phyloP scores from a whole-genome alignment of 2,113 vertebrate species.

The Sylvilagus bachmani region DNA sequence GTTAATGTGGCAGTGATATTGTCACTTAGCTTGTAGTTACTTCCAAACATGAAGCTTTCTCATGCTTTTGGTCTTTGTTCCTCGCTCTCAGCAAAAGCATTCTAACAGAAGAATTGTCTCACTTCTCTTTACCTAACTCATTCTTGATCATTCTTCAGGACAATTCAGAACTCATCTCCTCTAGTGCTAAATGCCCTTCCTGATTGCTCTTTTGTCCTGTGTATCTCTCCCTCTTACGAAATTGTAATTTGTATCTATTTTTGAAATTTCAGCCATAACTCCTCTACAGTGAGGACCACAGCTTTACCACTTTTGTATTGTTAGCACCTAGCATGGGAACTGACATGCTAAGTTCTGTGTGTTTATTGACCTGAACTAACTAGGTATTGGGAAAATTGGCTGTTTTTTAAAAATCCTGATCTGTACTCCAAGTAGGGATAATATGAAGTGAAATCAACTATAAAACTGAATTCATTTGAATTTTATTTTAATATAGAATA shows the following conservation, averaged over 20 bases:
- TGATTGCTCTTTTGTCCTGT: neutral
- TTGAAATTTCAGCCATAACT: neutral
- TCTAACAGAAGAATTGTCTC: neutral
- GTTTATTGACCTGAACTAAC: neutral
- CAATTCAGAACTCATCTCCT: neutral
- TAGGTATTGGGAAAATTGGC: neutral
- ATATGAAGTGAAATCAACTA: neutral
- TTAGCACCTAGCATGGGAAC: neutral
- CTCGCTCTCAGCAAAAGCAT: neutral
- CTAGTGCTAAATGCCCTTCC: neutral
- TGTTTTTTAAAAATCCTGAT: neutral
- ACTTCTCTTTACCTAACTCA: neutral
- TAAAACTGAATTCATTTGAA: conserved; percentile 28
- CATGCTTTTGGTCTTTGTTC: neutral
- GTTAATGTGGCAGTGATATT: neutral
- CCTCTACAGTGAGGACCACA: neutral
- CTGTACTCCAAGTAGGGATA: neutral
- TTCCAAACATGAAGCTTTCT: neutral
- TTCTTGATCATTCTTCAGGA: neutral
- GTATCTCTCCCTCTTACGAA: neutral
- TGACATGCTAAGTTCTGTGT: neutral
- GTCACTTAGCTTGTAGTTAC: neutral
- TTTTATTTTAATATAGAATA: neutral
- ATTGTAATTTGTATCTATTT: neutral
- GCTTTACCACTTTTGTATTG: neutral